These are phyloP conservation scores for Muraenolepis orangiensis DNA, from an alignment of 2,797 vertebrate genomes.

Conservation along the genomic window DNA sequence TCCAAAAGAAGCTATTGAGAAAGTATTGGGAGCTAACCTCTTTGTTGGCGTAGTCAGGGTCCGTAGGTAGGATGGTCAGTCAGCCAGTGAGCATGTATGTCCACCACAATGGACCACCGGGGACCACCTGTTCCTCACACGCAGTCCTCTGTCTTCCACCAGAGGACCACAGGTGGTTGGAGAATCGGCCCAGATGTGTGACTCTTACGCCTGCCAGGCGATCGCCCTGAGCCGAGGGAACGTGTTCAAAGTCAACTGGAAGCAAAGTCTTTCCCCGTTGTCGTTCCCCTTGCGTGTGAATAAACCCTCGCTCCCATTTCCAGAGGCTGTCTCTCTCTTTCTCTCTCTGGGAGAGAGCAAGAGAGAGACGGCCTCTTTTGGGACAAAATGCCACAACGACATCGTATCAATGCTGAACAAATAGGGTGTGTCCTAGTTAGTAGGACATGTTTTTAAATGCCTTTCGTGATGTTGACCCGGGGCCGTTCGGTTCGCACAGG, in stretches of 20 bases:
- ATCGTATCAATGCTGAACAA: constrained; percentile 36
- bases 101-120: neutral
- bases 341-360: neutral
- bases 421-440: constrained; percentile 47
- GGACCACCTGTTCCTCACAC: neutral
- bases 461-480: constrained; percentile 40
- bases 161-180: neutral
- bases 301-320: neutral
- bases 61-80: neutral
- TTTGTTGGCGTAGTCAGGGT: neutral
- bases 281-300: neutral
- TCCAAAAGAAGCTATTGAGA: neutral
- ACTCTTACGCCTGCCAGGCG: neutral
- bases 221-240: constrained; percentile 21
- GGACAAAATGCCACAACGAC: constrained; percentile 18
- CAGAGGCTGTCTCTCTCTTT: neutral
- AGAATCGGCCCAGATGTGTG: neutral
- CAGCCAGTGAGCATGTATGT: neutral
- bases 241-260: constrained; percentile 5
- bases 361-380: constrained; percentile 17
- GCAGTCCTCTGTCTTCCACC: neutral
- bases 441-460: constrained; percentile 27
- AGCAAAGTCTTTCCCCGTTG: neutral
- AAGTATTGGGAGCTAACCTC: neutral
- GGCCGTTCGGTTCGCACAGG: constrained; percentile 39